Base-by-base conservation (phyloP, 2,888 invertebrate genomes). In the Seladonia tumulorum region DNA sequence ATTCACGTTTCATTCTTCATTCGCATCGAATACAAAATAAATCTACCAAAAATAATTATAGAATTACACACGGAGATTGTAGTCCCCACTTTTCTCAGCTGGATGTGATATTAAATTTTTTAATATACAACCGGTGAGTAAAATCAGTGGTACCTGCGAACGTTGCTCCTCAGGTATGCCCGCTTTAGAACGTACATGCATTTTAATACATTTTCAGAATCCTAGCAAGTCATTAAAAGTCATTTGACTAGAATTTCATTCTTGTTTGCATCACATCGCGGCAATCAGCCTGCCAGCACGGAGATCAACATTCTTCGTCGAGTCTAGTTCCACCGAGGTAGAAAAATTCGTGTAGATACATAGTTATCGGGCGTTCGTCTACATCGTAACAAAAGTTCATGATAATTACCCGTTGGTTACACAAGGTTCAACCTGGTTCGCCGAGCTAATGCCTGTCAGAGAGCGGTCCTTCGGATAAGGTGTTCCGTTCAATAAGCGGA, bases 401-500 rank as follows among this genome's bases (percentile, higher is more conserved):
- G n/a, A n/a, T 42, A 70, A 70, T 42, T 70, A n/a, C 42, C 70
- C 5, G n/a, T n/a, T 14, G 70, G 42, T 70, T 70, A 70, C 70
- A 12, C 42, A 70, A 70, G 70, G n/a, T n/a, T 70, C 70, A 70
- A 42, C 42, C 70, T 70, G 42, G 42, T 42, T 68, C 39, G 5
- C n/a, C 12, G 12, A n/a, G n/a, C 68, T 70, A 39, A 70, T 70
- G 39, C 70, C 70, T n/a, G 22, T 39, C n/a, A 2, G 68, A 2
- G 68, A 70, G 39, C 70, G 70, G 70, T 5, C 70, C 42, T 39
- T 42, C 70, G 14, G 70, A 42, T 70, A 70, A 70, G 42, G 70
- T 29, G 29, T n/a, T 70, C 68, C 22, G 12, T 42, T 42, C 22
- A n/a, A 42, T 42, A 22, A 66, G 57, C 14, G 47, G 39, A 57